Conservation (phyloP, 64 coral and sea anemone species). For the Stylophora pistillata region DNA sequence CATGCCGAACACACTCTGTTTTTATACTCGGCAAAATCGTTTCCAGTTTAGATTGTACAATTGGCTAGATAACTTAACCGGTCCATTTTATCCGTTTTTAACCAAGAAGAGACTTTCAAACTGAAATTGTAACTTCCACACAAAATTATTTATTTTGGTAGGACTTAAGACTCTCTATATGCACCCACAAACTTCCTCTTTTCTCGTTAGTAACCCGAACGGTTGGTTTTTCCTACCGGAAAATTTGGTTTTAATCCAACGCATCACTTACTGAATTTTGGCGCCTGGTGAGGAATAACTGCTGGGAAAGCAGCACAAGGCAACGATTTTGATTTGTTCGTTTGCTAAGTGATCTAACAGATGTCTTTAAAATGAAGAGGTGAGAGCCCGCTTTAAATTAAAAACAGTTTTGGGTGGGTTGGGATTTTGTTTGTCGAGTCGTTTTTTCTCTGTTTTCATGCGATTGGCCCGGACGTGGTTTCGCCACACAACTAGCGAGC, state of each 20-base stretch:
- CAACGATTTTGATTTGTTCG: background rate
- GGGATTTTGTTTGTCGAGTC: background rate
- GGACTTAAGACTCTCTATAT: background rate
- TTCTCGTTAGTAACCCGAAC: background rate
- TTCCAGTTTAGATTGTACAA: too few species aligned
- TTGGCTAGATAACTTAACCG: too few species aligned
- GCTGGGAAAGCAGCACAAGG: background rate
- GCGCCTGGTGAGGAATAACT: background rate
- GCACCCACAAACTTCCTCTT: background rate
- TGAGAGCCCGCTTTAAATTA: background rate
- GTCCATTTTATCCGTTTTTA: too few species aligned
- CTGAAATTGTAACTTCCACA: background rate
- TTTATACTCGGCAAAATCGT: too few species aligned
- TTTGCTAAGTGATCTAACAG: constrained; percentile 9
- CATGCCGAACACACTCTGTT: too few species aligned
- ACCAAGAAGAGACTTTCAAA: too few species aligned
- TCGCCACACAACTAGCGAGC: background rate
- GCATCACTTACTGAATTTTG: background rate
- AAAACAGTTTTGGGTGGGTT: background rate
- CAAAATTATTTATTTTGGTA: background rate
- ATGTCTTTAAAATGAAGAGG: background rate
- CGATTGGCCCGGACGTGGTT: constrained; percentile 3
- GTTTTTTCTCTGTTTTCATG: constrained; percentile 7
- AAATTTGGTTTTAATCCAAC: background rate
- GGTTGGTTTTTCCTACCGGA: background rate